Conservation (phyloP, 2,113 vertebrate genomes). For the Bagarius yarrelli region DNA sequence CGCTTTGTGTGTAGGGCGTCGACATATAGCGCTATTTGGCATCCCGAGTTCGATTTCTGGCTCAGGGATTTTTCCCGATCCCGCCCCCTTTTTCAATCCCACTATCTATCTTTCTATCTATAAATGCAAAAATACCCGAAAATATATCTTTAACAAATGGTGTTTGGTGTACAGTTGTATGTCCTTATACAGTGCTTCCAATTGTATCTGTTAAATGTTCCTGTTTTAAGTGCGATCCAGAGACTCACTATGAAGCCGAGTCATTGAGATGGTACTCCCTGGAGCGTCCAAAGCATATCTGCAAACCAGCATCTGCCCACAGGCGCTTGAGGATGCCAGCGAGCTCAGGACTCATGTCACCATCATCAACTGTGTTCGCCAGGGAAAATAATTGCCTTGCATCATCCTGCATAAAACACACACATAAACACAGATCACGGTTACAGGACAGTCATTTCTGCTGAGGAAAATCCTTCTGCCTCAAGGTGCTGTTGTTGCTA, state of each 20-base stretch:
- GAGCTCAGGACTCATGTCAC: slow-evolving; percentile 93
- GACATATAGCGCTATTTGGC: no score
- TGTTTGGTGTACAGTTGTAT: neutral
- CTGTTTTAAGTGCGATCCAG: neutral
- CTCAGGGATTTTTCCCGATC: no score
- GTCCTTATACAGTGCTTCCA: neutral
- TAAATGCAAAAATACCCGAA: no score
- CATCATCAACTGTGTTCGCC: slow-evolving; percentile 91
- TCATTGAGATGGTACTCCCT: slow-evolving; percentile 98
- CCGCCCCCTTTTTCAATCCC: no score
- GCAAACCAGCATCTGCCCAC: slow-evolving; percentile 93
- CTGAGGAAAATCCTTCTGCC: neutral
- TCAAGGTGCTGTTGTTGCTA: neutral
- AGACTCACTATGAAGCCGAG: slow-evolving; percentile 95
- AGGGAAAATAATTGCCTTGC: slow-evolving; percentile 93
- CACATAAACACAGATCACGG: slow-evolving; percentile 5
- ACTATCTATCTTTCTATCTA: no score
- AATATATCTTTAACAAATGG: no score
- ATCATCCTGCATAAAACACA: slow-evolving; percentile 80
- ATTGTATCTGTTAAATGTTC: neutral
- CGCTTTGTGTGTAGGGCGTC: no score
- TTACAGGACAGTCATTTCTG: neutral
- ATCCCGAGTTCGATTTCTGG: no score
- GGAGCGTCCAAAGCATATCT: slow-evolving; percentile 92
- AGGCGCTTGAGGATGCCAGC: slow-evolving; percentile 93